Evolutionary conservation across 2,797 vertebrate genomes (phyloP).

Genomic region (Margarornis squamiger): DNA sequence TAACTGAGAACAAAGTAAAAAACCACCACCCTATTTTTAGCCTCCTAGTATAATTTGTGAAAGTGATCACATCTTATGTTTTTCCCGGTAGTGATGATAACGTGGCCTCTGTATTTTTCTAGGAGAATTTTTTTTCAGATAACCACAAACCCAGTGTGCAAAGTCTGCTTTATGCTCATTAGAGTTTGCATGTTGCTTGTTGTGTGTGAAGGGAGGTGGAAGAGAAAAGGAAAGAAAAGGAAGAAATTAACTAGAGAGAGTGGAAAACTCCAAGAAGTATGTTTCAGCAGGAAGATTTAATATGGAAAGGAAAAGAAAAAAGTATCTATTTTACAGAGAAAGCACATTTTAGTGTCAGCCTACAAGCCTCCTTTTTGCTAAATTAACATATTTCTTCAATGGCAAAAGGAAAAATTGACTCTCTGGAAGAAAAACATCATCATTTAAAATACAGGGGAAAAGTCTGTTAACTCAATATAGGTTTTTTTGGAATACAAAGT

Average conservation of each 20-base stretch:
- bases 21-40: fast-evolving
- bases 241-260: background rate
- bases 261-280: background rate
- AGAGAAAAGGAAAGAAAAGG: background rate
- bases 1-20: background rate
- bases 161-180: background rate
- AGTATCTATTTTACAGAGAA: background rate
- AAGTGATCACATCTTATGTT: background rate
- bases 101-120: background rate
- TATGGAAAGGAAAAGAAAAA: background rate
- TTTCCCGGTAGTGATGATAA: background rate
- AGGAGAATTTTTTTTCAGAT: background rate
- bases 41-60: background rate
- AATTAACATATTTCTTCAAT: background rate
- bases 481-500: background rate
- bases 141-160: background rate
- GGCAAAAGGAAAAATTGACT: conserved; percentile 13
- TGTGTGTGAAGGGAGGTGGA: background rate
- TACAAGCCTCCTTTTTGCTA: background rate
- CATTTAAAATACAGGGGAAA: conserved; percentile 14
- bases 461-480: conserved; percentile 1
- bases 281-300: background rate
- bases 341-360: background rate
- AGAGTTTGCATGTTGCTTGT: background rate
- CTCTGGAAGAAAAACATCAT: background rate